Conservation (phyloP, 2,888 invertebrate species). For the Pseudococcus viburni region DNA sequence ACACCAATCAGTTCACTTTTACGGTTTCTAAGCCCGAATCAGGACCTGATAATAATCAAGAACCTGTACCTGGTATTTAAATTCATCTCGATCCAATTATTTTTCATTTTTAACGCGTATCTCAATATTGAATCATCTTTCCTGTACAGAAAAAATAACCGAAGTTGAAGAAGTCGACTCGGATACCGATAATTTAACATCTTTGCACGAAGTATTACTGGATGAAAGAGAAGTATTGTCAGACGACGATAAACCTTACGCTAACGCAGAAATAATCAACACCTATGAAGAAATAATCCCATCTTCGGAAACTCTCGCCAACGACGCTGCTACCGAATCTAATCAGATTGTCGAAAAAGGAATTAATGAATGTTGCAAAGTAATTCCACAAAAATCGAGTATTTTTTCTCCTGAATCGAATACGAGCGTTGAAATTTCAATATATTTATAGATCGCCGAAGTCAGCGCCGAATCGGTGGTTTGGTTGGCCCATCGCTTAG, state of each 20-base stretch:
- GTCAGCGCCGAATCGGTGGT: slow-evolving; percentile 83
- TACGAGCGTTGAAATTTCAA: background rate
- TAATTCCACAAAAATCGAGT: background rate
- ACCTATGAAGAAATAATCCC: slow-evolving; percentile 61
- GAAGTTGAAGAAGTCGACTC: slow-evolving; percentile 61
- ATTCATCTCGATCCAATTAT: background rate
- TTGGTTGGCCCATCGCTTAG: slow-evolving; percentile 93
- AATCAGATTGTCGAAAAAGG: slow-evolving; percentile 59
- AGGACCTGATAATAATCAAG: background rate
- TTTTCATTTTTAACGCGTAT: background rate
- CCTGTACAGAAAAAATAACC: slow-evolving; percentile 15
- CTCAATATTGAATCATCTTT: background rate
- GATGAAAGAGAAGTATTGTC: slow-evolving; percentile 67
- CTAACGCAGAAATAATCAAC: slow-evolving; percentile 5
- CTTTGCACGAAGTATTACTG: slow-evolving; percentile 67
- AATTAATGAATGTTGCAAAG: slow-evolving; percentile 63
- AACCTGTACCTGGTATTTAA: background rate
- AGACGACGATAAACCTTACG: slow-evolving; percentile 67
- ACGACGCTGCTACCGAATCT: background rate
- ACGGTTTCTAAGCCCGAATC: background rate
- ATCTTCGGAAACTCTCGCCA: slow-evolving; percentile 45
- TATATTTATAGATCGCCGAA: slow-evolving; percentile 68
- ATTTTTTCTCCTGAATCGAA: too few relatives aligned
- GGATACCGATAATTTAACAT: slow-evolving; percentile 67
- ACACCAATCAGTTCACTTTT: background rate